Evolutionary conservation across 2,797 vertebrate species (phyloP), one percentile per base, ranked within the genome.

Genomic region (Sibirionetta formosa): DNA sequence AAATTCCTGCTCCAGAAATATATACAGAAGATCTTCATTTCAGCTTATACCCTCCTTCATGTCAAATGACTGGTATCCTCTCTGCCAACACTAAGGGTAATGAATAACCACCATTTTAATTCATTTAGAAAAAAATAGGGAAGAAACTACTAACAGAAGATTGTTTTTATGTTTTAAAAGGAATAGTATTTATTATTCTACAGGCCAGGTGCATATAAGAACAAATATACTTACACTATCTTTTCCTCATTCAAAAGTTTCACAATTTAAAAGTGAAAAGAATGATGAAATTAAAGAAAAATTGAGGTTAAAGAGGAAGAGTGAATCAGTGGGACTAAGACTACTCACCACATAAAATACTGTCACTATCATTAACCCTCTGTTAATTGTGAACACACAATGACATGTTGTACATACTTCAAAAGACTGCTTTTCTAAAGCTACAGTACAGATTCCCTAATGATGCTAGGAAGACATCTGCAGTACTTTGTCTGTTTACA

Each of bases 1-100:
- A 46, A 46, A 6, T 27, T 15, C 13, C 13, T 14, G 14, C 24
- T 27, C 50, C 50, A 42, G 17, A 72, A 68, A 40, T 0, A 1
- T 4, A 13, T 1, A 68, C 2, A 44, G 50, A 33, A 81, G 61
- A 78, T 33, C 14, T 10, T 13, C 51, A 60, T 57, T 65, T 23
- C 38, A 91, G n/a, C 6, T 85, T 36, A 38, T 11, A 50, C 18
- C 8, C 0, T 1, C 58, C 46, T 80, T 57, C 54, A 44, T 35
- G 22, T 23, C 27, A 79, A 48, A 42, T 11, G 23, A 33, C 4
- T 6, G 17, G 3, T 24, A 58, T 63, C 14, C 18, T 60, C 9
- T 57, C 82, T 77, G 29, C 22, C 29, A 90, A 5, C 29, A 31
- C 22, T 72, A 11, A 44, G 46, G 1, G 2, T 6, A 83, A 58